Evolutionary conservation across 2,888 invertebrate species (phyloP), one percentile per base, ranked within the genome.

Genomic region (Callimorpha dominula): DNA sequence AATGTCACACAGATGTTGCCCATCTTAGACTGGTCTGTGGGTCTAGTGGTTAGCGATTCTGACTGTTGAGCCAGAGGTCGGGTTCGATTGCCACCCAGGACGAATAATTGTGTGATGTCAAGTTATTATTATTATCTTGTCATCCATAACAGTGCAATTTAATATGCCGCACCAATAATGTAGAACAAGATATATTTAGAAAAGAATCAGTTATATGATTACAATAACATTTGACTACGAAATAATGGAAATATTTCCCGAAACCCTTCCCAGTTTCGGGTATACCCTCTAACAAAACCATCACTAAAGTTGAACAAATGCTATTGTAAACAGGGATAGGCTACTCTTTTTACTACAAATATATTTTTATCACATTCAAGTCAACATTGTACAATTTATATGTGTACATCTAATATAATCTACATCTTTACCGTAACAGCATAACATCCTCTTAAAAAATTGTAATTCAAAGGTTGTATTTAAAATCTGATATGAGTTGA

Each of bases 371-470:
- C 12, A 20, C 12, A 31, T 20, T 57, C 11, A 31, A 12, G 11
- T 57, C 57, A 57, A 57, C n/a, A 12, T 57, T 20, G 11, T 12
- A 20, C 9, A 11, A 50, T 50, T 50, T 15, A 50, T 50, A 12
- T 50, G 50, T 15, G 50, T 20, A 57, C 9, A 5, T 57, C 57
- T 4, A 57, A 11, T n/a, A 57, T 63, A 73, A 72, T 20, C 43
- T 76, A 71, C 71, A 50, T 50, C 79, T 69, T 46, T 8, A 46
- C 43, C 9, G 43, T 46, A 46, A 1, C 6, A 3, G 9, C 8
- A 46, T 46, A 46, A 31, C 31, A 31, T n/a, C n/a, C 31, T 31
- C 31, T 31, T 31, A 31, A 31, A 31, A 31, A 31, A 31, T 31
- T 31, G 31, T 31, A 31, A 31, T 31, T 31, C 31, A 31, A 31